These are phyloP conservation scores for Thryonomys swinderianus DNA, from an alignment of 2,113 vertebrate species.

Conservation along the genomic window DNA sequence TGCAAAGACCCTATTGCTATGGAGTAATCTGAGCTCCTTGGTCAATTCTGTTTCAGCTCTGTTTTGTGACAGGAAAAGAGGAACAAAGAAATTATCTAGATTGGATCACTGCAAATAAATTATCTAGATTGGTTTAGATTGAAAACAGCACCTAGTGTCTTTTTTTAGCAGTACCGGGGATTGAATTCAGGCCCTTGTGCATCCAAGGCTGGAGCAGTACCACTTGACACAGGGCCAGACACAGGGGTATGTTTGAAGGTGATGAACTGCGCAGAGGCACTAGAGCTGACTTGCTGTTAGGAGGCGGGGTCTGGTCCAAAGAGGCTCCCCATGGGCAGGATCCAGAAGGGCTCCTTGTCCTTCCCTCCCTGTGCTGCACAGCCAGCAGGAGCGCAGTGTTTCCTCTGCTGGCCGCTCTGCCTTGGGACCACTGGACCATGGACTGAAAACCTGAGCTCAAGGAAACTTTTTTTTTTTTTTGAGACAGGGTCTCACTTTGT, in stretches of 20 bases:
- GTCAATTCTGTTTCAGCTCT: conserved; percentile 44
- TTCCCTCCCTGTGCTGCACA: neutral
- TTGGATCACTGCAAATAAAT: neutral
- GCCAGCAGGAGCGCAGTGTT: too few relatives aligned
- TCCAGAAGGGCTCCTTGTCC: neutral
- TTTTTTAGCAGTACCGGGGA: too few relatives aligned
- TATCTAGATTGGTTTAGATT: neutral
- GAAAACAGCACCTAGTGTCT: neutral
- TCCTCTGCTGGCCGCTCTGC: neutral
- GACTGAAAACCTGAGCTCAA: neutral
- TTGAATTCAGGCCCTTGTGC: too few relatives aligned
- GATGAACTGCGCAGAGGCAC: neutral
- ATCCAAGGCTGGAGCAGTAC: too few relatives aligned
- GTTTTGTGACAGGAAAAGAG: conserved; percentile 27
- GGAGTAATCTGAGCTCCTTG: neutral
- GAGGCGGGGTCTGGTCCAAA: neutral
- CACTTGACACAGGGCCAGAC: too few relatives aligned
- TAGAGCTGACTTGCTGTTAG: neutral
- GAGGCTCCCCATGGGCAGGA: neutral
- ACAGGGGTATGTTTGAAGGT: neutral
- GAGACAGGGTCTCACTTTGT: too few relatives aligned
- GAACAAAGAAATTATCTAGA: neutral
- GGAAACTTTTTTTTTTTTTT: neutral
- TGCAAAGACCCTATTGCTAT: neutral
- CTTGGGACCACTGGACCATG: neutral